Evolutionary conservation across 2,113 vertebrate species (phyloP).

Genomic region (Passer domesticus): DNA sequence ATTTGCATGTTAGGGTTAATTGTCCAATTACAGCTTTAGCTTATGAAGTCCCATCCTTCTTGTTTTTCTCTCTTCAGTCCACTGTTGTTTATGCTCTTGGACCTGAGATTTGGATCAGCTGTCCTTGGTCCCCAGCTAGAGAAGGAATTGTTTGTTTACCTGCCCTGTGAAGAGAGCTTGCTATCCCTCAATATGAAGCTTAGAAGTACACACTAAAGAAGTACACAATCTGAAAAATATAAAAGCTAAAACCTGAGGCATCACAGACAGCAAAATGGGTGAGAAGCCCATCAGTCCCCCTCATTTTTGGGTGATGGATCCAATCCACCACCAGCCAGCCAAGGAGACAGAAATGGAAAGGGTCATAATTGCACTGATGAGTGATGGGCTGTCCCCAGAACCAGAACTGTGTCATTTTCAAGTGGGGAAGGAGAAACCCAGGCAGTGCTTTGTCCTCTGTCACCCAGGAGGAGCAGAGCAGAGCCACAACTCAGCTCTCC

Average conservation of each 20-base stretch:
- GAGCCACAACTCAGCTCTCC: neutral
- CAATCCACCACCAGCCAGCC: neutral
- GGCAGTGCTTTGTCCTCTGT: neutral
- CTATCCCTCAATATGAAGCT: neutral
- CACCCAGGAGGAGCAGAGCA: neutral
- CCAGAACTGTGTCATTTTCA: neutral
- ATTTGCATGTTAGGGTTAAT: neutral
- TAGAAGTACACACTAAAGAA: neutral
- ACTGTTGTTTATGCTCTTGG: accelerated
- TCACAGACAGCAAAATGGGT: neutral
- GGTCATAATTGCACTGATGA: neutral
- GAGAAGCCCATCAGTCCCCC: neutral
- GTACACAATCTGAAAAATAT: neutral
- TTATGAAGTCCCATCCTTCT: neutral
- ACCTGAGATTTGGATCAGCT: neutral
- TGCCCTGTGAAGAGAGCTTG: neutral
- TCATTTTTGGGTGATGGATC: neutral
- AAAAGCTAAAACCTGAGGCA: neutral
- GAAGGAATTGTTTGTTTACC: neutral
- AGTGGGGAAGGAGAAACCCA: neutral
- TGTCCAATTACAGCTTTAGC: neutral
- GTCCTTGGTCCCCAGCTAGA: neutral
- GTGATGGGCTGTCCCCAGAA: neutral
- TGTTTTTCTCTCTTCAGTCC: neutral
- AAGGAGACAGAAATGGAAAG: neutral